Conservation (phyloP, 2,797 vertebrate genomes). For the Anniella stebbinsi region DNA sequence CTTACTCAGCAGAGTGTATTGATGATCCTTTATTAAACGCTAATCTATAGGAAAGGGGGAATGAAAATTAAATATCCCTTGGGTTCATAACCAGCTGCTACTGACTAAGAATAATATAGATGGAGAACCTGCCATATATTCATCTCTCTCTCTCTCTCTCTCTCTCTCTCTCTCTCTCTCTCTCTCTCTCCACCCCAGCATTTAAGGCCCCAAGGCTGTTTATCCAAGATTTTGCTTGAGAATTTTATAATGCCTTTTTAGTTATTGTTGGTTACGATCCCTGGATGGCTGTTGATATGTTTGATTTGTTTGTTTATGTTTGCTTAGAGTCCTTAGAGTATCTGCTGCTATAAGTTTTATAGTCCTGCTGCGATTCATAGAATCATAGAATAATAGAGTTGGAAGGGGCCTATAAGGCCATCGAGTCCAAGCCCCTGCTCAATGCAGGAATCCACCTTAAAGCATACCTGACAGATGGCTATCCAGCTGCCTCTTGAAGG, state of each 20-base stretch:
- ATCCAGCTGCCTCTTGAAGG: too few species aligned
- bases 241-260: background rate
- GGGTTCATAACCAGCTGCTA: background rate
- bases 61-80: slow-evolving; percentile 6
- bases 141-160: background rate
- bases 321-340: background rate
- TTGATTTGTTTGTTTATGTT: background rate
- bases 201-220: background rate
- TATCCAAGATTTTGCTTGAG: background rate
- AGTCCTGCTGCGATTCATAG: background rate
- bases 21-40: background rate
- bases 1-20: background rate
- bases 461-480: too few species aligned
- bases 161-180: background rate
- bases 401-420: too few species aligned
- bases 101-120: background rate
- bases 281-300: background rate
- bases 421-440: too few species aligned
- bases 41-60: background rate
- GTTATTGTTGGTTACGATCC: background rate
- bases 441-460: too few species aligned
- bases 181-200: background rate
- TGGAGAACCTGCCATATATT: background rate
- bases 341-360: background rate
- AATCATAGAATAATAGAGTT: too few species aligned